These are phyloP conservation scores for Rhagologus leucostigma DNA, from an alignment of 2,113 vertebrate species.

Conservation along the genomic window DNA sequence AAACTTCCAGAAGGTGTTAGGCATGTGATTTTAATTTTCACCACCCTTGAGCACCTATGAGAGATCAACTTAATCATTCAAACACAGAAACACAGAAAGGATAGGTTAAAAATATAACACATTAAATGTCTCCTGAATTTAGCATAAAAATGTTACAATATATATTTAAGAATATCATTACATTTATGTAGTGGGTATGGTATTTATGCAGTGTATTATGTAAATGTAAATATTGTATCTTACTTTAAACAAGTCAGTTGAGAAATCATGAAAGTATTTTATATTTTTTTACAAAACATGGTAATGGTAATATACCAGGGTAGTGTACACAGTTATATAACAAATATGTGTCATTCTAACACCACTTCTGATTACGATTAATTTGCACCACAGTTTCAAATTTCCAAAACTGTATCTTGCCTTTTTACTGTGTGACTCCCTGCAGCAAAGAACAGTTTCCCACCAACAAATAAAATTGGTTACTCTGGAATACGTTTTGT, in stretches of 20 bases:
- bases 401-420: neutral
- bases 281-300: neutral
- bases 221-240: neutral
- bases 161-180: neutral
- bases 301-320: neutral
- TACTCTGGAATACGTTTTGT: neutral
- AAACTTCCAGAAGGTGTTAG: neutral
- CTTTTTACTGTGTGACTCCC: neutral
- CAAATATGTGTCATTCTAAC: neutral
- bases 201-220: neutral
- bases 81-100: neutral
- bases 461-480: neutral
- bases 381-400: neutral
- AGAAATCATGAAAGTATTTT: neutral
- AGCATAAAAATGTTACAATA: neutral
- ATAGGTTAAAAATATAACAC: neutral
- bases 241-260: neutral
- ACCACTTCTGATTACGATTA: neutral
- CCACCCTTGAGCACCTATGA: neutral
- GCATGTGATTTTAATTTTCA: neutral
- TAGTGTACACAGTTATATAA: neutral
- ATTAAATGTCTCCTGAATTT: neutral
- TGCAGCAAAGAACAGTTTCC: neutral
- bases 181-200: neutral
- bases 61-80: neutral